A percentile compares a stretch with the other conserved stretches of the same genome.
Evolutionary conservation across 2,797 vertebrate genomes (phyloP).

Genomic region (Microctenopoma lineatum): DNA sequence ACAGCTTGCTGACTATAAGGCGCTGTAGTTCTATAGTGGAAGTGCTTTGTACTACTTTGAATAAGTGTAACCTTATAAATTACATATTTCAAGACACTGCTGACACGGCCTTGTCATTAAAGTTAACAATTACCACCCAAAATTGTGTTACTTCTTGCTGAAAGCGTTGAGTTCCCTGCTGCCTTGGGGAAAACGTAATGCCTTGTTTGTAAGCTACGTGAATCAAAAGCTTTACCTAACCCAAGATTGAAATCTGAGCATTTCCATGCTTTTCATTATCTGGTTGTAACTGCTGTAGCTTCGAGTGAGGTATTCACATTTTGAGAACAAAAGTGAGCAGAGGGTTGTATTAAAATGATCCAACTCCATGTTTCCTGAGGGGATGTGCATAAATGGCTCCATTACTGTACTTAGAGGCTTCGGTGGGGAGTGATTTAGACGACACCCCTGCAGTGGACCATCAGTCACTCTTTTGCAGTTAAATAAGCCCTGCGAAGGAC

Average conservation of each 20-base stretch:
- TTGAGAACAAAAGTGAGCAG: slow-evolving; percentile 36
- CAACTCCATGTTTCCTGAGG: slow-evolving; percentile 64
- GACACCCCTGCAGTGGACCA: slow-evolving; percentile 63
- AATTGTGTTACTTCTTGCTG: slow-evolving; percentile 66
- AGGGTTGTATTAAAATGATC: slow-evolving; percentile 42
- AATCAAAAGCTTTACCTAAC: slow-evolving; percentile 61
- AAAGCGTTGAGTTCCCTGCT: slow-evolving; percentile 43
- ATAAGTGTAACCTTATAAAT: slow-evolving; percentile 61
- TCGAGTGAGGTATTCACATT: slow-evolving; percentile 31
- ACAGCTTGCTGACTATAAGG: slow-evolving; percentile 55
- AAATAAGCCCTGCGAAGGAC: slow-evolving; percentile 82
- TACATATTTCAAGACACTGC: slow-evolving; percentile 63
- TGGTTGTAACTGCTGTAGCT: slow-evolving; percentile 52
- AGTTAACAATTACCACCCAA: slow-evolving; percentile 68
- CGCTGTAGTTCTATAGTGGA: slow-evolving; percentile 27
- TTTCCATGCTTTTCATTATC: slow-evolving; percentile 66
- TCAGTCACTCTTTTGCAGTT: slow-evolving; percentile 80
- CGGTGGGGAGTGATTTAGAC: slow-evolving; percentile 67
- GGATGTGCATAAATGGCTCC: slow-evolving; percentile 68
- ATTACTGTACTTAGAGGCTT: slow-evolving; percentile 60
- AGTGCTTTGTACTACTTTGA: slow-evolving; percentile 41
- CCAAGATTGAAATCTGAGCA: slow-evolving; percentile 64
- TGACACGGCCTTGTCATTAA: slow-evolving; percentile 73
- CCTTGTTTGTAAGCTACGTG: slow-evolving; percentile 50
- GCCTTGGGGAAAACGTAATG: slow-evolving; percentile 49